Percentiles rank a stretch among this genome's conserved stretches.
Evolutionary conservation across 2,113 vertebrate genomes (phyloP).

Genomic region (Sus scrofa): T2T-Sscrofa CM000812.6:132569001-132569500

Average conservation of each 20-base stretch:
- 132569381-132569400: not conserved
- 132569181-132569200: not conserved
- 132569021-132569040: constrained; percentile 9
- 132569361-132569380: not conserved
- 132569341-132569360: not conserved
- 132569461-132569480: not conserved
- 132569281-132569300: not conserved
- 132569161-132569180: not conserved
- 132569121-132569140: not conserved
- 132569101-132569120: not conserved
- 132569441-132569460: not conserved
- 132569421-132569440: not conserved
- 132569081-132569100: not conserved
- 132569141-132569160: not conserved
- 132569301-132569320: not conserved
- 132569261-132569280: not conserved
- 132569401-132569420: not conserved
- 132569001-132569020: not conserved
- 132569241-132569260: not conserved
- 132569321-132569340: not conserved
- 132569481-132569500: not conserved
- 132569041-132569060: not conserved
- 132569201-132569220: not conserved
- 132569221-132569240: not conserved
- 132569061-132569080: not conserved